Conservation (phyloP, 1,140 invertebrate species). For the Hydropsyche tenuis region DNA sequence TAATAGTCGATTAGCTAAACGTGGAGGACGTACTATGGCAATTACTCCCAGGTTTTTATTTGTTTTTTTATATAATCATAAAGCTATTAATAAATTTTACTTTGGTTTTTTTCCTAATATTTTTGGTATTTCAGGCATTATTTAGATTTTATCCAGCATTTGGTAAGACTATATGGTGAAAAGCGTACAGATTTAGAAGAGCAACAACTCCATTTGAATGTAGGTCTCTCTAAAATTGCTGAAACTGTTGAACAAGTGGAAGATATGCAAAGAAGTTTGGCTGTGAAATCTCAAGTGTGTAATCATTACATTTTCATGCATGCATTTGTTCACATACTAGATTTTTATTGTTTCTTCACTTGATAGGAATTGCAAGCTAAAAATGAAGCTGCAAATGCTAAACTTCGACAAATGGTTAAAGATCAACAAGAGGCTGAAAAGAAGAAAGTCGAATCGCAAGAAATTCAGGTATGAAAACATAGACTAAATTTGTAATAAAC, state of each 20-base stretch:
- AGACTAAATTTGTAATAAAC: conserved; percentile 22
- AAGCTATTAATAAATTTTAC: not conserved
- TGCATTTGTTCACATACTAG: not conserved
- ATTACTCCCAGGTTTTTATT: conserved; percentile 83
- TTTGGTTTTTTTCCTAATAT: conserved; percentile 8
- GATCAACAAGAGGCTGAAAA: conserved; percentile 99
- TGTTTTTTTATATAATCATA: not conserved
- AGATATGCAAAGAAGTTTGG: conserved; percentile 98
- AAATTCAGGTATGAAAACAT: conserved; percentile 78
- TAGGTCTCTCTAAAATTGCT: conserved; percentile 97
- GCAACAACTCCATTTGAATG: conserved; percentile 98
- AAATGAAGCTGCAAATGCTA: conserved; percentile 97
- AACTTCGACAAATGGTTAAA: conserved; percentile 98
- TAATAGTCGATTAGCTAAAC: conserved; percentile 86
- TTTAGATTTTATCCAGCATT: conserved; percentile 99
- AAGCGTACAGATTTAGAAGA: conserved; percentile 98
- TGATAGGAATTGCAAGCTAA: conserved; percentile 97
- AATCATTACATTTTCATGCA: not conserved
- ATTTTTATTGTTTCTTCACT: conserved; percentile 18
- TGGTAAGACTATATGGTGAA: conserved; percentile 97
- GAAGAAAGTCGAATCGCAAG: conserved; percentile 97
- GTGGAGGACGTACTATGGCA: conserved; percentile 94
- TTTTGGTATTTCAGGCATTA: conserved; percentile 87
- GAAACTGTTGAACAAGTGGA: conserved; percentile 99
- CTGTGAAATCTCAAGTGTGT: conserved; percentile 85